A percentile compares a stretch with the other conserved stretches of the same genome.
These are phyloP conservation scores for Gallinago nigripennis DNA, from an alignment of 2,797 vertebrate species.

Conservation along the genomic window DNA sequence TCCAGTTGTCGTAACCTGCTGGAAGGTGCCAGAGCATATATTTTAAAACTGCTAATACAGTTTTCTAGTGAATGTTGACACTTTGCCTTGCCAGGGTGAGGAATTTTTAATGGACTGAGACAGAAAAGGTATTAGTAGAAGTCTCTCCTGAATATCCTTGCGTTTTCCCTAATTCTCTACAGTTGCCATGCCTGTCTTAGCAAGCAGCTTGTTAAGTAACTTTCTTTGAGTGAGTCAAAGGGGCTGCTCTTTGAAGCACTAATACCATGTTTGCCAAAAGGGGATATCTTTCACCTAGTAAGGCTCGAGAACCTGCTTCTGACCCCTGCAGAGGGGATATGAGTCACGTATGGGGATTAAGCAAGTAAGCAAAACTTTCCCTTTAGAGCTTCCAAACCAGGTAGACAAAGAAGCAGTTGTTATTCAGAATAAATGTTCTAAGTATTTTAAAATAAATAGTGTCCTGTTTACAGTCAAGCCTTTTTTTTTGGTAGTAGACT, in stretches of 20 bases:
- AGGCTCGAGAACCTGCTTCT: not conserved
- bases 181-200: not conserved
- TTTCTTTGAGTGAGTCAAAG: not conserved
- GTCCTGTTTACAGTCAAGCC: not conserved
- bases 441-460: not conserved
- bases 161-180: not conserved
- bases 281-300: not conserved
- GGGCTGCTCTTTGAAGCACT: not conserved
- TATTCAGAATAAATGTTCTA: not conserved
- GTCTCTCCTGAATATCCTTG: not conserved
- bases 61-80: not conserved
- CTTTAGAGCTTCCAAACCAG: not conserved
- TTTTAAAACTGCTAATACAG: not conserved
- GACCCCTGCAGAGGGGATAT: not conserved
- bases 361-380: not conserved
- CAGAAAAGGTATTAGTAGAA: not conserved
- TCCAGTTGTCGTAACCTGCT: not conserved
- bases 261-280: not conserved
- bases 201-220: not conserved
- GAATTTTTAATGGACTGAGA: not conserved
- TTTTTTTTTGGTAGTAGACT: not conserved
- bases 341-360: not conserved
- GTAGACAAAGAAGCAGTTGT: not conserved
- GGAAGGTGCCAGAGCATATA: not conserved
- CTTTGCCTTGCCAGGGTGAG: not conserved